A percentile compares a stretch with the other conserved stretches of the same genome.
These are phyloP conservation scores for Leptodactylus fuscus DNA, from an alignment of 2,113 vertebrate genomes.

Conservation along the genomic window DNA sequence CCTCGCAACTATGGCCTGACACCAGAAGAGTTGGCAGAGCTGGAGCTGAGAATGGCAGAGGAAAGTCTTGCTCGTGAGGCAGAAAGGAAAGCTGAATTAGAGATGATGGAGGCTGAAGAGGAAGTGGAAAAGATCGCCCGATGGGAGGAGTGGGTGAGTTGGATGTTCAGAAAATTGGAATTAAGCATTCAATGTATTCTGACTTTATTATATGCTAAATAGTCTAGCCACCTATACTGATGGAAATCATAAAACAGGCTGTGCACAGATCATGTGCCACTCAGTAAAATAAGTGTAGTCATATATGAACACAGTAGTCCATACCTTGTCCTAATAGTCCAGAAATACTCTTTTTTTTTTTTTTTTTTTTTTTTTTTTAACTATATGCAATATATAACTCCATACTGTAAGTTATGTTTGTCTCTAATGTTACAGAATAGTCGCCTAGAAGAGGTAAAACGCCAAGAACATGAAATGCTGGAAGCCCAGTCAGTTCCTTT, in stretches of 20 bases:
- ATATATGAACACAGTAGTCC: too few relatives aligned
- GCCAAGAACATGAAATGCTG: constrained; percentile 80
- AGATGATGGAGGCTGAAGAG: constrained; percentile 76
- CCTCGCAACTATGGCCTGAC: constrained; percentile 83
- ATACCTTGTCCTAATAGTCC: too few relatives aligned
- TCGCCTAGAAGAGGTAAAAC: constrained; percentile 74
- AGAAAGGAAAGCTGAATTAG: constrained; percentile 67
- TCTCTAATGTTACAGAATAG: constrained; percentile 72
- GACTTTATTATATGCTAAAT: too few relatives aligned
- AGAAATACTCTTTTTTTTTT: too few relatives aligned
- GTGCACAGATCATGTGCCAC: too few relatives aligned
- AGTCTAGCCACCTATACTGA: too few relatives aligned
- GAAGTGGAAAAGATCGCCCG: constrained; percentile 70
- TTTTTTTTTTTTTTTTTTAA: too few relatives aligned
- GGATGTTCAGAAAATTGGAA: too few relatives aligned
- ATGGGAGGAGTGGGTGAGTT: constrained; percentile 89
- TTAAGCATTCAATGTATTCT: too few relatives aligned
- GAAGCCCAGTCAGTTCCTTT: constrained; percentile 79
- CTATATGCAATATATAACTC: too few relatives aligned
- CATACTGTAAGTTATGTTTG: not conserved
- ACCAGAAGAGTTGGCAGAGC: constrained; percentile 75
- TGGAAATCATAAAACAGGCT: too few relatives aligned
- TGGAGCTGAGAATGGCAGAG: constrained; percentile 73
- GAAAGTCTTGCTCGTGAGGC: constrained; percentile 72
- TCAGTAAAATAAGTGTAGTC: too few relatives aligned